A percentile compares a stretch with the other conserved stretches of the same genome.
These are phyloP conservation scores for Drosophila niveifrons DNA, from an alignment of 2,888 invertebrate species.

Conservation along the genomic window DNA sequence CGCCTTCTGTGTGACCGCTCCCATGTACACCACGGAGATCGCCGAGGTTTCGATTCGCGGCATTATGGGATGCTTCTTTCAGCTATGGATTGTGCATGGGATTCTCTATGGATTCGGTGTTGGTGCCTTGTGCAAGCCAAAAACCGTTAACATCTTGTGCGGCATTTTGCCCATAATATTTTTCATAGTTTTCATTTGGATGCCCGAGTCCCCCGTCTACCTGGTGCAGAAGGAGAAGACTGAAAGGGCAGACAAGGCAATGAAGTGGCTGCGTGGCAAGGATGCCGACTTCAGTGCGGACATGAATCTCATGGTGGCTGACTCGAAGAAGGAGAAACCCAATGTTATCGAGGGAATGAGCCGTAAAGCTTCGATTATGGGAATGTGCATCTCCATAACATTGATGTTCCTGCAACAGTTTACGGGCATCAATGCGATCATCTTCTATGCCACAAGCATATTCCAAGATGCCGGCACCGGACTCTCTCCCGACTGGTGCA, in stretches of 20 bases:
- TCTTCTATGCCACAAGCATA: slow-evolving; percentile 91
- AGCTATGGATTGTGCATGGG: slow-evolving; percentile 92
- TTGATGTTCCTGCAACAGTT: slow-evolving; percentile 96
- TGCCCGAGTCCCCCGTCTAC: slow-evolving; percentile 93
- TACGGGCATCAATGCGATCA: slow-evolving; percentile 92
- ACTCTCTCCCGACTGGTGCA: slow-evolving; percentile 86
- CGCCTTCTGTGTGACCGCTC: slow-evolving; percentile 92
- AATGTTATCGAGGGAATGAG: slow-evolving; percentile 87
- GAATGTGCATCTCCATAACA: slow-evolving; percentile 89
- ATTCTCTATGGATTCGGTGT: slow-evolving; percentile 90
- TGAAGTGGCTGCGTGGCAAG: slow-evolving; percentile 89
- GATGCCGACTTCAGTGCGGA: slow-evolving; percentile 88
- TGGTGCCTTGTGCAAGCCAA: slow-evolving; percentile 80
- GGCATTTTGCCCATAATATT: slow-evolving; percentile 87
- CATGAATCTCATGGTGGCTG: slow-evolving; percentile 79
- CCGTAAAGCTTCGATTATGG: slow-evolving; percentile 87
- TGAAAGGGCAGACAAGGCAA: slow-evolving; percentile 88
- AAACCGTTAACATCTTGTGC: slow-evolving; percentile 56
- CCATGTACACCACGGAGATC: slow-evolving; percentile 93
- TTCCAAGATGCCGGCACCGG: slow-evolving; percentile 85
- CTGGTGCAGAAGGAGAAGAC: slow-evolving; percentile 87
- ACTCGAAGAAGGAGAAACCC: slow-evolving; percentile 73
- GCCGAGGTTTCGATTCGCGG: slow-evolving; percentile 92
- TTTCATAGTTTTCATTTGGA: slow-evolving; percentile 89
- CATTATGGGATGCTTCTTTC: slow-evolving; percentile 93